Evolutionary conservation across 2,797 vertebrate species (phyloP).

Genomic region (Rhinichthys osculus): DNA sequence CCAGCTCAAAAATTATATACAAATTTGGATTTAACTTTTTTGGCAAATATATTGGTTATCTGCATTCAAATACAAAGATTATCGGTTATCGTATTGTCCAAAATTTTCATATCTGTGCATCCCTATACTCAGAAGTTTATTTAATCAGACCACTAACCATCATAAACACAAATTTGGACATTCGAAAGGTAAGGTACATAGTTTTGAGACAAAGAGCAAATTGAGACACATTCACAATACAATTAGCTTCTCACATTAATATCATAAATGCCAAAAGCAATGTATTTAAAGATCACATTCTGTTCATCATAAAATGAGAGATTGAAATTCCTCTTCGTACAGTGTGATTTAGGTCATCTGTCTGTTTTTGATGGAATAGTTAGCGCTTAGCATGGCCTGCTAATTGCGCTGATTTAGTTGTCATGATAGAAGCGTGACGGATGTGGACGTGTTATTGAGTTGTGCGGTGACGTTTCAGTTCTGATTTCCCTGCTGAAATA

Average conservation of each 20-base stretch:
- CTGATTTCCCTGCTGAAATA: not conserved
- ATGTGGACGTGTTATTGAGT: conserved; percentile 77
- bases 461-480: conserved; percentile 63
- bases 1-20: too few relatives aligned
- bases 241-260: not conserved
- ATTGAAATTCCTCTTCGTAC: not conserved
- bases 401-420: conserved; percentile 78
- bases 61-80: too few relatives aligned
- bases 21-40: too few relatives aligned
- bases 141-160: not conserved
- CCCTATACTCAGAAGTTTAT: too few relatives aligned
- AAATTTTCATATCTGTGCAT: too few relatives aligned
- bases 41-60: too few relatives aligned
- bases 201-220: not conserved
- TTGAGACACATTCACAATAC: not conserved
- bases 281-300: conserved; percentile 24
- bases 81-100: too few relatives aligned
- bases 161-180: not conserved
- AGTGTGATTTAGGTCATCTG: conserved; percentile 12
- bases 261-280: conserved; percentile 1
- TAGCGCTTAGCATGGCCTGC: conserved; percentile 64
- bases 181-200: not conserved
- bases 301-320: not conserved
- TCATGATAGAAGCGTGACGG: conserved; percentile 78
- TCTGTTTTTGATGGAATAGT: conserved; percentile 50